Evolutionary conservation across 2,888 invertebrate species (phyloP), one percentile per base, ranked within the genome.

Genomic region (Euspilapteryx auroguttella): DNA sequence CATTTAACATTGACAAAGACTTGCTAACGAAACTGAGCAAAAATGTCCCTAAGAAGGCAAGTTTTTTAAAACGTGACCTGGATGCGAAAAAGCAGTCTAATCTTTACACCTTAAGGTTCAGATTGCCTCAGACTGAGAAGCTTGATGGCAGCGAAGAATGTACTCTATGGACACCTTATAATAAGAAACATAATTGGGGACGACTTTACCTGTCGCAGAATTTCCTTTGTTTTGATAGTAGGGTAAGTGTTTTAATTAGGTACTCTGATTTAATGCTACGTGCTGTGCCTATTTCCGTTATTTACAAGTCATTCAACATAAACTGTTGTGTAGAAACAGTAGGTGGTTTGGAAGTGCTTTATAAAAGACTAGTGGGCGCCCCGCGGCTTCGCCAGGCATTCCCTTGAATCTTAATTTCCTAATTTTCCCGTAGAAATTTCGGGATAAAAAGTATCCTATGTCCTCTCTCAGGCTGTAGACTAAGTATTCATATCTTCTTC

Each of bases 51-150:
- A 94, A 91, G 59, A 93, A 93, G 49, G 82, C 89, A 2, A 94
- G 97, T 0, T 92, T 94, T 46, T 73, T 98, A 14, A 93, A 98
- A 58, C 80, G 98, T 35, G 97, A 98, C 62, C 76, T 99, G 38
- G 97, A 97, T 56, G 97, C 97, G 0, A 80, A 94, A 41, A 89
- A 93, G 34, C 89, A 95, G 47, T 96, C 95, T 12, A 96, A 96
- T 61, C 84, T 89, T 22, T 98, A 94, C 61, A 82, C 90, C 20
- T 69, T 89, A 40, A 80, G 85, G 46, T 93, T 93, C 51, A 79
- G 94, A 39, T 80, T 99, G 40, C 96, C 98, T 0, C 81, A 85
- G 33, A 79, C 76, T 14, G 98, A 98, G 69, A 95, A 95, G 57
- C 73, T 99, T 32, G 98, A 99, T 64, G 98, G 98, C 1, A 87